These are phyloP conservation scores for Pristionchus exspectatus DNA, from an alignment of 2,888 invertebrate species.

Conservation along the genomic window DNA sequence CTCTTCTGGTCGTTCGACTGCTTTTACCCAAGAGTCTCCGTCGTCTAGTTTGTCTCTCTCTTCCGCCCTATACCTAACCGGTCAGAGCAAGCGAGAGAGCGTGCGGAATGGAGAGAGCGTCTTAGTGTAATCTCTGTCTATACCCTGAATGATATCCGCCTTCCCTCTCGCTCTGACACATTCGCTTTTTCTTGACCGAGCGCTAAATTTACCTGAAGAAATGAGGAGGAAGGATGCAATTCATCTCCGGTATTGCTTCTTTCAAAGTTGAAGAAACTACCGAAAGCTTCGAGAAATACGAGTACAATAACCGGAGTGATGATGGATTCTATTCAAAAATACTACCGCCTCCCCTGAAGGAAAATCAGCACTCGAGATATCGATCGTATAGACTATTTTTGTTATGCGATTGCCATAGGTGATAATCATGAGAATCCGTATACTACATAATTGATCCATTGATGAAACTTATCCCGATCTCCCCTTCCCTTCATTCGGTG, in stretches of 20 bases:
- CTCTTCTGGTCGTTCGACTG: not conserved
- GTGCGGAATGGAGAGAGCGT: not conserved
- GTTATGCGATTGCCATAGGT: no score
- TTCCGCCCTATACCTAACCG: not conserved
- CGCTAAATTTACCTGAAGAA: conserved; percentile 33
- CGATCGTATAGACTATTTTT: no score
- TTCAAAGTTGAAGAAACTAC: not conserved
- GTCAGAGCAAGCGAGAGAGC: not conserved
- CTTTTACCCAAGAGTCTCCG: not conserved
- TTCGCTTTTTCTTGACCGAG: not conserved
- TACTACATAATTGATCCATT: no score
- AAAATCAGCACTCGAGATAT: no score
- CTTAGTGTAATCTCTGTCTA: not conserved
- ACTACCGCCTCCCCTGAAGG: no score
- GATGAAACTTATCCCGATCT: no score
- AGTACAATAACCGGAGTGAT: not conserved
- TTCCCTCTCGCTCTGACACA: conserved; percentile 5
- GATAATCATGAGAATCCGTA: no score
- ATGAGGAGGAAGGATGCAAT: not conserved
- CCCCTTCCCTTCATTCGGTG: no score
- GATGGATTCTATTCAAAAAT: no score
- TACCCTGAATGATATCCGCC: conserved; percentile 40
- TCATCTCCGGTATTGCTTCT: no score
- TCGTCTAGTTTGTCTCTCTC: not conserved
- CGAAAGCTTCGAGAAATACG: not conserved